Conservation (phyloP, 2,888 invertebrate genomes). For the Aleiodes alternator region DNA sequence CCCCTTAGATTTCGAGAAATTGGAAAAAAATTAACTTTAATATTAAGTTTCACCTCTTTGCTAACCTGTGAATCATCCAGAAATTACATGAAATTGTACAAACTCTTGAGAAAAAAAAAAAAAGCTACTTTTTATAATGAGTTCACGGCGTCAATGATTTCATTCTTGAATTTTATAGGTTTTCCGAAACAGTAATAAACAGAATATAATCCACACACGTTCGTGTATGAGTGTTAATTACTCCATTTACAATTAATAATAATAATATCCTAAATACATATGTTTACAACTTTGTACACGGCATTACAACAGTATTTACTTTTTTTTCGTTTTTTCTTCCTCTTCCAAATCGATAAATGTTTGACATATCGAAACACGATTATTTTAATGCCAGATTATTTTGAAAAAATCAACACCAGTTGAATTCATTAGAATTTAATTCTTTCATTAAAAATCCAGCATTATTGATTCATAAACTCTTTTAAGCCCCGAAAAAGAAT, state of each 20-base stretch:
- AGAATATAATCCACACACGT: conserved; percentile 48
- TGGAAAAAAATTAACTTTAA: no score
- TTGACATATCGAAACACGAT: conserved; percentile 61
- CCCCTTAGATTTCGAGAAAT: no score
- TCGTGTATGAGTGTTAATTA: conserved; percentile 47
- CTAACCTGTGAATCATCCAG: no score
- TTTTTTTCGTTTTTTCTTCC: background rate
- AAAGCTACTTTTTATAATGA: no score
- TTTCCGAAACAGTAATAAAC: conserved; percentile 36
- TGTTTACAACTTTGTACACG: conserved; percentile 73
- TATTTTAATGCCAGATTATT: background rate
- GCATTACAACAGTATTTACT: conserved; percentile 60
- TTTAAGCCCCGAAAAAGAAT: no score
- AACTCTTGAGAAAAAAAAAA: no score
- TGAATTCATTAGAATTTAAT: background rate
- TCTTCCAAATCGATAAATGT: conserved; percentile 62
- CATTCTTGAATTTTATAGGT: background rate
- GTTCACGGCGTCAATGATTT: background rate
- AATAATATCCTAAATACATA: conserved; percentile 73
- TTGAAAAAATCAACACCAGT: conserved; percentile 9
- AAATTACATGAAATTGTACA: no score
- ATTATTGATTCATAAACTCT: background rate
- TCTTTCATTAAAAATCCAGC: background rate
- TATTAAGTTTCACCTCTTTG: no score
- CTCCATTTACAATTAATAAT: conserved; percentile 64